Evolutionary conservation across 2,888 invertebrate species (phyloP).

Genomic region (Limnephilus lunatus): DNA sequence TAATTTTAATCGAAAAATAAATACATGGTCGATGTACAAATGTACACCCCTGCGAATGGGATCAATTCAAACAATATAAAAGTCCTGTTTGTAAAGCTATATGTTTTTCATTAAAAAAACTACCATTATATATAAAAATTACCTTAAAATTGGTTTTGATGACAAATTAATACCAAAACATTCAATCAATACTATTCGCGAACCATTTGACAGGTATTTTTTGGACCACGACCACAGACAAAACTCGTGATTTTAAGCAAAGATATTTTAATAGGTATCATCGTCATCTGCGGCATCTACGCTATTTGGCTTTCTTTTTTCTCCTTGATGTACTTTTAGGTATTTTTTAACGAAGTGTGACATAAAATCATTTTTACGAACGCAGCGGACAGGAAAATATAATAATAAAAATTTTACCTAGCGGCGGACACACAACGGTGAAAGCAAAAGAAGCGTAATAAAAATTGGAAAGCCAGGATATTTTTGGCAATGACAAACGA

Average conservation of each 20-base stretch:
- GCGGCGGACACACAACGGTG: too few relatives aligned
- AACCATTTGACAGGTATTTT: constrained; percentile 43
- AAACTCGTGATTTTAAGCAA: constrained; percentile 34
- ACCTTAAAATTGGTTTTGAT: constrained; percentile 42
- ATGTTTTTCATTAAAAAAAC: neutral
- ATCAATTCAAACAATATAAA: neutral
- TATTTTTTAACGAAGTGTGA: too few relatives aligned
- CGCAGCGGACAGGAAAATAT: too few relatives aligned
- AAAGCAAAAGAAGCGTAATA: too few relatives aligned
- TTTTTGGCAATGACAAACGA: too few relatives aligned
- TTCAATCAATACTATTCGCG: constrained; percentile 44
- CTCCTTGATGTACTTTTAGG: too few relatives aligned
- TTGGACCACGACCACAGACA: constrained; percentile 19
- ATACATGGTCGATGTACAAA: neutral
- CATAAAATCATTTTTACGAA: too few relatives aligned
- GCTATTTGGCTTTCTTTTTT: neutral
- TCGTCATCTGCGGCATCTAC: neutral
- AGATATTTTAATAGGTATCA: neutral
- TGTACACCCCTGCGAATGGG: neutral
- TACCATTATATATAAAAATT: neutral
- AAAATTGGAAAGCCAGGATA: too few relatives aligned
- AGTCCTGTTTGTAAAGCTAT: neutral
- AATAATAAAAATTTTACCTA: too few relatives aligned
- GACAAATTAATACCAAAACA: constrained; percentile 50
- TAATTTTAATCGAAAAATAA: neutral